A percentile compares a stretch with the other conserved stretches of the same genome.
These are phyloP conservation scores for Zaprionus gabonicus DNA, from an alignment of 1,140 invertebrate species.

Conservation along the genomic window DNA sequence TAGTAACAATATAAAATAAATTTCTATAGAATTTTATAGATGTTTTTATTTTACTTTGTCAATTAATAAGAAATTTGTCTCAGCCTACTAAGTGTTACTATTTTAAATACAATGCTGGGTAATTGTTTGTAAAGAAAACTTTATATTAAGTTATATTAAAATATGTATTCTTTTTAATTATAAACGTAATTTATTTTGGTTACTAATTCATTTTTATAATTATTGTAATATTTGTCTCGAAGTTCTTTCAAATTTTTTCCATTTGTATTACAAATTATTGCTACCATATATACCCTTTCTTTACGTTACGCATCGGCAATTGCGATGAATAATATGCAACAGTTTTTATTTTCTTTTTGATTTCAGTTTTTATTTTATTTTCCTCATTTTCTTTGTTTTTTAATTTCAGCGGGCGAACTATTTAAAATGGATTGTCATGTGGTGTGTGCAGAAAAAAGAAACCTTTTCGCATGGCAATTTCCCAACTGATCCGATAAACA, in stretches of 20 bases:
- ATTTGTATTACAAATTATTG: not conserved
- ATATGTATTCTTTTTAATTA: too few relatives aligned
- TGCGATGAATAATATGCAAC: slow-evolving; percentile 15
- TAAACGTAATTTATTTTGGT: not conserved
- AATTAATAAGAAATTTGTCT: too few relatives aligned
- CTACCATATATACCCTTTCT: slow-evolving; percentile 8
- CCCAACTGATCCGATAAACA: slow-evolving; percentile 48
- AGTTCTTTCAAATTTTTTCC: not conserved
- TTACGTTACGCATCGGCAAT: slow-evolving; percentile 7
- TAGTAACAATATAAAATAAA: too few relatives aligned
- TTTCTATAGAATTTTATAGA: too few relatives aligned
- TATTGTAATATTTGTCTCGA: not conserved
- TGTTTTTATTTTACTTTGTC: too few relatives aligned
- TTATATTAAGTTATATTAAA: too few relatives aligned
- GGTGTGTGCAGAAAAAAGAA: slow-evolving; percentile 14
- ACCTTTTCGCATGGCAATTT: slow-evolving; percentile 49
- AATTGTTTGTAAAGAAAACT: too few relatives aligned
- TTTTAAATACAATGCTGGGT: too few relatives aligned
- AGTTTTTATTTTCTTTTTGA: not conserved
- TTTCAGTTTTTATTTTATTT: not conserved
- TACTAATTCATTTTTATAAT: not conserved
- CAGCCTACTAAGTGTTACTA: too few relatives aligned
- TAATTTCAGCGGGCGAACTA: slow-evolving; percentile 18
- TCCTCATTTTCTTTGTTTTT: slow-evolving; percentile 17
- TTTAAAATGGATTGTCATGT: slow-evolving; percentile 51